Conservation (phyloP, 2,888 invertebrate species). For the Pseudolycoriella hygida region DNA sequence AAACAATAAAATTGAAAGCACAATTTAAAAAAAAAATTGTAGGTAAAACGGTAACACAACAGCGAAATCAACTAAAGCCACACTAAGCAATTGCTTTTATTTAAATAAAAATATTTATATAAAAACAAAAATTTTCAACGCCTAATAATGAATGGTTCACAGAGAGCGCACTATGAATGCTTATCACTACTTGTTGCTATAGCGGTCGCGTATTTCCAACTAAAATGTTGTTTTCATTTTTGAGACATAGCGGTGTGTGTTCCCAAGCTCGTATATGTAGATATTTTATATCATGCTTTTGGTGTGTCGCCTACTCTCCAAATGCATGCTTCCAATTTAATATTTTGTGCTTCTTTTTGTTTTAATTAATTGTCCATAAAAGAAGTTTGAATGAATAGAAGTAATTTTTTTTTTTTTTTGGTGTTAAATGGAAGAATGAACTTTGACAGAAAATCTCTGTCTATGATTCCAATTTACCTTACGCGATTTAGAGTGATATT, state of each 20-base stretch:
- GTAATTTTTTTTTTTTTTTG: too few species aligned
- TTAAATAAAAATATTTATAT: background rate
- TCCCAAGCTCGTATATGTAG: background rate
- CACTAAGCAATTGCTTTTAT: too few species aligned
- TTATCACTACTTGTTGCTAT: constrained; percentile 1
- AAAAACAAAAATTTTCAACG: background rate
- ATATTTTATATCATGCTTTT: background rate
- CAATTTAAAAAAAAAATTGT: background rate
- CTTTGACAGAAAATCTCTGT: too few species aligned
- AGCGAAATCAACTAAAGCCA: too few species aligned
- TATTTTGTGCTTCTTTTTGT: background rate
- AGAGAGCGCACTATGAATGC: too few species aligned
- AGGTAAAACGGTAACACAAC: background rate
- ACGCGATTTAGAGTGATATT: too few species aligned
- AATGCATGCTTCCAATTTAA: background rate
- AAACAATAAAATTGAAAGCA: too few species aligned
- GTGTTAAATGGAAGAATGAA: too few species aligned
- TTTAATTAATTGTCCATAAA: too few species aligned
- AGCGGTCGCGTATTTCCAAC: constrained; percentile 4
- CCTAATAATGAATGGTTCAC: background rate
- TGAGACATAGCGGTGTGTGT: background rate
- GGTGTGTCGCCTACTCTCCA: background rate
- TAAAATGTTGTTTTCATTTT: constrained; percentile 1
- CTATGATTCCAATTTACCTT: too few species aligned
- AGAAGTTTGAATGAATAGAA: too few species aligned